phyloP scores from a whole-genome alignment of 37 sponge, comb jelly and placozoan species.

The Aplysina aerophoba region DNA sequence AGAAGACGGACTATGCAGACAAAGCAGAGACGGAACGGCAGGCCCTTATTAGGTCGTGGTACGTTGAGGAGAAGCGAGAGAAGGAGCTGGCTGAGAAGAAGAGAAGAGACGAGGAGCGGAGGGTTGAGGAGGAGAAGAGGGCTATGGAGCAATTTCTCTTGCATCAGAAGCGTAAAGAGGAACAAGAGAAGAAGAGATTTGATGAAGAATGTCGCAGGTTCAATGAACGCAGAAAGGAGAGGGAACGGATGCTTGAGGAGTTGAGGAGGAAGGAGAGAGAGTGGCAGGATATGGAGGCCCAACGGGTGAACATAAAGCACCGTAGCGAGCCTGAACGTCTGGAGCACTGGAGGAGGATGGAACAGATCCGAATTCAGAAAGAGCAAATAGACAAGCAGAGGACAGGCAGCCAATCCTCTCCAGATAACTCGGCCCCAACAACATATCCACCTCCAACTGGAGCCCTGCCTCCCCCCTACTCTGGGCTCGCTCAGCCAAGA shows the following conservation, averaged over 20 bases:
- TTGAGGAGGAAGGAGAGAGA: slow-evolving; percentile 5
- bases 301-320: not conserved
- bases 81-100: slow-evolving; percentile 26
- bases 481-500: not conserved
- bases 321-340: not conserved
- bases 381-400: slow-evolving; percentile 30
- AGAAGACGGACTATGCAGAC: not conserved
- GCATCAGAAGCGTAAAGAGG: slow-evolving; percentile 16
- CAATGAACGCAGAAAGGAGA: not conserved
- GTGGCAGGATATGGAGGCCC: not conserved
- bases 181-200: slow-evolving; percentile 23
- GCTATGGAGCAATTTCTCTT: slow-evolving; percentile 1
- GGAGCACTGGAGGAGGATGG: slow-evolving; percentile 18
- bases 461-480: slow-evolving; percentile 21
- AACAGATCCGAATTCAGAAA: not conserved
- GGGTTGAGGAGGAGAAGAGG: slow-evolving; percentile 22
- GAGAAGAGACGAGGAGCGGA: not conserved
- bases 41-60: slow-evolving; percentile 22
- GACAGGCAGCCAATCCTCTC: slow-evolving; percentile 10
- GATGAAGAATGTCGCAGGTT: not conserved
- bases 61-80: slow-evolving; percentile 48
- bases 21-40: slow-evolving; percentile 29
- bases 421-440: slow-evolving; percentile 11
- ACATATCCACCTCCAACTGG: not conserved
- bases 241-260: slow-evolving; percentile 9